Conservation (phyloP, 2,888 invertebrate genomes). For the Dioctria rufipes region DNA sequence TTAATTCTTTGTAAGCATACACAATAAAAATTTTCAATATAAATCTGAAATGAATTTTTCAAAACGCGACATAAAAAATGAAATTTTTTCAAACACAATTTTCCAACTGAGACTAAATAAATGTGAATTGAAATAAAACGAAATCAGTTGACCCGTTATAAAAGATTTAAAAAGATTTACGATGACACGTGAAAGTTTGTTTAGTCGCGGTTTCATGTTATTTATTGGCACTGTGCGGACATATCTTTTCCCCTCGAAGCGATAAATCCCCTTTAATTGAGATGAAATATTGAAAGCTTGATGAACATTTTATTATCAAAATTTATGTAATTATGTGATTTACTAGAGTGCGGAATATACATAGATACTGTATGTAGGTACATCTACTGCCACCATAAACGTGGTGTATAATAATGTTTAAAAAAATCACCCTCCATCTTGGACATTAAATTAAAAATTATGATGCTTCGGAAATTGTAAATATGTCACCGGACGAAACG, state of each 20-base stretch:
- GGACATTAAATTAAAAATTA: constrained; percentile 3
- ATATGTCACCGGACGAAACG: constrained; percentile 9
- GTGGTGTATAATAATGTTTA: no score
- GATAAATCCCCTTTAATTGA: constrained; percentile 53
- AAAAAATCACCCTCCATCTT: constrained; percentile 23
- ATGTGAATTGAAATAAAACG: constrained; percentile 39
- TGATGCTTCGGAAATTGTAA: constrained; percentile 33
- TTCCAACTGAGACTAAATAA: constrained; percentile 24
- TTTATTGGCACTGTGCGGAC: constrained; percentile 44
- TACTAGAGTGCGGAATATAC: constrained; percentile 47
- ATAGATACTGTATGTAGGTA: background rate
- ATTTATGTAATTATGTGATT: constrained; percentile 51
- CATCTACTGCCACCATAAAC: background rate
- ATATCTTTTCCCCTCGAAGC: constrained; percentile 22
- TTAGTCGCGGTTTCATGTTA: constrained; percentile 50
- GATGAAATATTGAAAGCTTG: constrained; percentile 53
- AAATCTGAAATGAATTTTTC: constrained; percentile 15
- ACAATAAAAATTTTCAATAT: constrained; percentile 41
- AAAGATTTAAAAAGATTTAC: constrained; percentile 48
- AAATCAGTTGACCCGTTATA: constrained; percentile 25
- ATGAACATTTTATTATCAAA: constrained; percentile 46
- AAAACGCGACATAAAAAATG: background rate
- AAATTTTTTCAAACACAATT: background rate
- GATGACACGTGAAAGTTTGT: constrained; percentile 53
- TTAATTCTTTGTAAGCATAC: no score